Evolutionary conservation across 2,888 invertebrate species (phyloP).

Genomic region (Sussaba pulchella): DNA sequence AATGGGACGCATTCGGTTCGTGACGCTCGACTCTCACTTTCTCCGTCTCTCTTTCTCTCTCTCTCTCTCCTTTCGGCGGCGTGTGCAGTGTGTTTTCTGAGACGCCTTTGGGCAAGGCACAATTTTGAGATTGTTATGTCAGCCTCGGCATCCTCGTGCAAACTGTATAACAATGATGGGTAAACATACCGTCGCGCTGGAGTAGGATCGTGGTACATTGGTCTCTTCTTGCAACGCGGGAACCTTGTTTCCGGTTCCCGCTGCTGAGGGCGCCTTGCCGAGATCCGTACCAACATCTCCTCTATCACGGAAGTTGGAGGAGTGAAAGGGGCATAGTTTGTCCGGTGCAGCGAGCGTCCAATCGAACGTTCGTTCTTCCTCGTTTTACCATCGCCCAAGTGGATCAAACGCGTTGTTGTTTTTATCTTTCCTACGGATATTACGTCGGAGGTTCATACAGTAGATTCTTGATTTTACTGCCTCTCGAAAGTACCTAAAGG

Average conservation of each 20-base stretch:
- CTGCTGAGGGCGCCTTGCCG: not conserved
- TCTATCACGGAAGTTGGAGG: slow-evolving; percentile 49
- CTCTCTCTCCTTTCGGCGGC: slow-evolving; percentile 36
- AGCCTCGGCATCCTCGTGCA: slow-evolving; percentile 69
- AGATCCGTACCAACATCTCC: slow-evolving; percentile 9
- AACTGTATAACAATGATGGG: slow-evolving; percentile 73
- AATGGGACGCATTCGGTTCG: slow-evolving; percentile 11
- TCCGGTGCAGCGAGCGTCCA: slow-evolving; percentile 27
- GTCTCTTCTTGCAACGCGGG: slow-evolving; percentile 25
- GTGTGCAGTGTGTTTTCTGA: slow-evolving; percentile 67
- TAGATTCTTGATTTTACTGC: no score
- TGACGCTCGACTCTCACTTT: slow-evolving; percentile 20
- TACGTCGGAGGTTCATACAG: no score
- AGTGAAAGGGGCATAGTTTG: slow-evolving; percentile 18
- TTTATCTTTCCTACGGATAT: not conserved
- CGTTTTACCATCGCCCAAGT: slow-evolving; percentile 2
- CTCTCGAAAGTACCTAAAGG: no score
- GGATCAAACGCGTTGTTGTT: slow-evolving; percentile 24
- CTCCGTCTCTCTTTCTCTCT: slow-evolving; percentile 13
- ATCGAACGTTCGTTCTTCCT: slow-evolving; percentile 44
- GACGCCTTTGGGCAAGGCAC: slow-evolving; percentile 72
- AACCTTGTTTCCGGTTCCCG: not conserved
- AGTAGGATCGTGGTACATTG: slow-evolving; percentile 49
- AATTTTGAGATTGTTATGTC: slow-evolving; percentile 72
- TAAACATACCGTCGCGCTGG: slow-evolving; percentile 67